Evolutionary conservation across 1,140 invertebrate species (phyloP).

Genomic region (Zaprionus kolodkinae): DNA sequence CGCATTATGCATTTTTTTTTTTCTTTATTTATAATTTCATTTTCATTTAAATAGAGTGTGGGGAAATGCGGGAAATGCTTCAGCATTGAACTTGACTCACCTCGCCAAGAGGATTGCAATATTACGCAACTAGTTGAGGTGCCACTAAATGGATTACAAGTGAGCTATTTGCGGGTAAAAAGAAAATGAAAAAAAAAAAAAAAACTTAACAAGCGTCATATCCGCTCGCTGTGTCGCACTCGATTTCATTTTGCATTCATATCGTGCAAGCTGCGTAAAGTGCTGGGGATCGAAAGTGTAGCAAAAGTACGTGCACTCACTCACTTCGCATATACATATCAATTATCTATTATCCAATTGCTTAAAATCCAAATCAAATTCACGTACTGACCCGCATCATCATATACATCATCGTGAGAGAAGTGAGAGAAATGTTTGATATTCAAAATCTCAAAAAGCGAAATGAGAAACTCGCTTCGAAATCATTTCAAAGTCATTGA

Average conservation of each 20-base stretch:
- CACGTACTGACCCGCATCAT: constrained; percentile 73
- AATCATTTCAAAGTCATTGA: constrained; percentile 82
- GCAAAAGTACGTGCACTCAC: constrained; percentile 31
- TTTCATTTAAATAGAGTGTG: constrained; percentile 53
- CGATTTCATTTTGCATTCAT: constrained; percentile 20
- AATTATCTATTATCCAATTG: constrained; percentile 78
- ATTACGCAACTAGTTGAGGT: constrained; percentile 63
- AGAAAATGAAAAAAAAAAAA: constrained; percentile 11
- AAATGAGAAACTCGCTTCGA: constrained; percentile 74
- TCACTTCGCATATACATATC: constrained; percentile 63
- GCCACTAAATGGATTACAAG: constrained; percentile 68
- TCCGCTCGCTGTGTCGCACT: constrained; percentile 27
- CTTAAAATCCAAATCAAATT: constrained; percentile 74
- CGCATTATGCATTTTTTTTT: constrained; percentile 42
- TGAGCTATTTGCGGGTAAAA: constrained; percentile 39
- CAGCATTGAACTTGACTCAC: constrained; percentile 67
- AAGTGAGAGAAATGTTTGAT: neutral
- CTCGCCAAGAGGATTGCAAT: constrained; percentile 30
- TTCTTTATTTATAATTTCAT: neutral
- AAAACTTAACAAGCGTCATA: constrained; percentile 34
- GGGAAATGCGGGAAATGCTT: constrained; percentile 57
- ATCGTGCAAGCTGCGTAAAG: neutral
- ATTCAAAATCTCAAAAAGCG: constrained; percentile 34
- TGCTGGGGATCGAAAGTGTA: constrained; percentile 39
- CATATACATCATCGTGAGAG: neutral